Evolutionary conservation across 2,888 invertebrate genomes (phyloP).

Genomic region (Napeogenes inachia): DNA sequence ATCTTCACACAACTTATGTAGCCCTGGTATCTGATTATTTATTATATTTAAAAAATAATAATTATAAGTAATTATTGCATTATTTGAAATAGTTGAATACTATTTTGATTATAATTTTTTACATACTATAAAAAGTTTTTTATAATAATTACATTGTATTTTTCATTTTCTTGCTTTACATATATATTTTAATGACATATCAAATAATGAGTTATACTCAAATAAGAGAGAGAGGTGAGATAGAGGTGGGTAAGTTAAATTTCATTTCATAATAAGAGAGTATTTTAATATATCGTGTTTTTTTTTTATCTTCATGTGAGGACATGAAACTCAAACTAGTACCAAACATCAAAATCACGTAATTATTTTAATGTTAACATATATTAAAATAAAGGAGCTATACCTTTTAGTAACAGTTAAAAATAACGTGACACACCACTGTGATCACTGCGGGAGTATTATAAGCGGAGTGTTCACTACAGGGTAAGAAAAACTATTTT

Average conservation of each 20-base stretch:
- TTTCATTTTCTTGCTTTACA: no score
- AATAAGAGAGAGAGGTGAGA: neutral
- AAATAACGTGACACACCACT: constrained; percentile 1
- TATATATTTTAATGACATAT: no score
- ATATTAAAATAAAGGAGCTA: constrained; percentile 4
- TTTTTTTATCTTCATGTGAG: no score
- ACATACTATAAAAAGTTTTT: no score
- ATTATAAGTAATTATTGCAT: no score
- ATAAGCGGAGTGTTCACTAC: neutral
- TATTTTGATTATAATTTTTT: no score
- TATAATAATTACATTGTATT: no score
- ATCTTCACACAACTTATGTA: constrained; percentile 39
- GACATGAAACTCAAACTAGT: no score
- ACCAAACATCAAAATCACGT: neutral
- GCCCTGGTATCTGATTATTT: constrained; percentile 21
- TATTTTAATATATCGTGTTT: no score
- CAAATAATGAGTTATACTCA: neutral
- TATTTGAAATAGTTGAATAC: no score
- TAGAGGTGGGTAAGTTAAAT: neutral
- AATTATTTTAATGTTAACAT: constrained; percentile 1
- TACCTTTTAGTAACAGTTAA: constrained; percentile 4
- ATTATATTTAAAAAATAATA: constrained; percentile 16
- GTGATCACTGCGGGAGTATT: constrained; percentile 1
- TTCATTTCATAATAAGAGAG: no score
- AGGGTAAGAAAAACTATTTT: no score